These are phyloP conservation scores for Menidia beryllina DNA, from an alignment of 2,113 vertebrate species.

Conservation along the genomic window DNA sequence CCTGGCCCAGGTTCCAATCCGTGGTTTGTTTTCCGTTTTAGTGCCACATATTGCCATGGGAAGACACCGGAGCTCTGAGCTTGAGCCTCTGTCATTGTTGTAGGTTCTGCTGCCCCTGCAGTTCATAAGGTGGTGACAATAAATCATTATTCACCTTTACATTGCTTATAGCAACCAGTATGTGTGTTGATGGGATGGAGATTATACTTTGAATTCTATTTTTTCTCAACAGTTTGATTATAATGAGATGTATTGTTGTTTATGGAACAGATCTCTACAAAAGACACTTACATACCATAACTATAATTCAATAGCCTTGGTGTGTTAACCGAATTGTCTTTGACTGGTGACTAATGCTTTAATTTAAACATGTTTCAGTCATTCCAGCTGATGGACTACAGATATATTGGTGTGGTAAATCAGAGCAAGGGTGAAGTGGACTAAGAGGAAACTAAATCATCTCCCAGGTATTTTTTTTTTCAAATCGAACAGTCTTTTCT, in stretches of 20 bases:
- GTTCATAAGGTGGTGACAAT: conserved; percentile 42
- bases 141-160: conserved; percentile 27
- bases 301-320: conserved; percentile 33
- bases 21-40: conserved; percentile 60
- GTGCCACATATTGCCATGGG: conserved; percentile 47
- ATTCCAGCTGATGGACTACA: conserved; percentile 38
- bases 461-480: conserved; percentile 46
- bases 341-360: conserved; percentile 57
- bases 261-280: conserved; percentile 14
- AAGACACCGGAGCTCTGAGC: conserved; percentile 35
- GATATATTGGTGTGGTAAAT: conserved; percentile 55
- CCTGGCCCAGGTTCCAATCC: conserved; percentile 49
- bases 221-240: conserved; percentile 30
- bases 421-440: conserved; percentile 28
- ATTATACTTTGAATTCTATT: background rate
- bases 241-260: conserved; percentile 14
- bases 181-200: background rate
- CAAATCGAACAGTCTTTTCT: conserved; percentile 39
- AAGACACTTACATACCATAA: conserved; percentile 33
- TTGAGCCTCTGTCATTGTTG: conserved; percentile 19
- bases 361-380: conserved; percentile 62
- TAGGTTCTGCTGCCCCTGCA: conserved; percentile 9
- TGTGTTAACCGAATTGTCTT: conserved; percentile 37
- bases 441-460: conserved; percentile 53
- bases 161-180: background rate